Percentiles rank a stretch among this genome's conserved stretches.
Conservation (phyloP, 2,797 vertebrate genomes). For the Pteronotus mesoamericanus region DNA sequence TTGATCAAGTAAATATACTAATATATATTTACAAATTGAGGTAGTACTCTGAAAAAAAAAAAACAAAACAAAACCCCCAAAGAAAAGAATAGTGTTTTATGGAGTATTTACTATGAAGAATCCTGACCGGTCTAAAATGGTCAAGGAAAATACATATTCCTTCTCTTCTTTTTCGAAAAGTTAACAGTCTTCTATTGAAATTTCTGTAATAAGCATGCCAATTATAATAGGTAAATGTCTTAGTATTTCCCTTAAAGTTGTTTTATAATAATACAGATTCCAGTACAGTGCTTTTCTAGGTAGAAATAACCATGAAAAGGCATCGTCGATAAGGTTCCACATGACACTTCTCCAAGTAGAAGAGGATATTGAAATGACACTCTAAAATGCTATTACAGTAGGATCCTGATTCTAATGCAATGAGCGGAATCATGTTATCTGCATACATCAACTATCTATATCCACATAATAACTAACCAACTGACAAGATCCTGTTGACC, state of each 20-base stretch:
- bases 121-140: background rate
- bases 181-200: background rate
- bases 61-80: no score
- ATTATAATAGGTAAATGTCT: background rate
- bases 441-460: background rate
- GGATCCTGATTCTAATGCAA: background rate
- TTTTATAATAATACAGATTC: background rate
- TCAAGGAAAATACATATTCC: background rate
- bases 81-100: background rate
- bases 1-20: background rate
- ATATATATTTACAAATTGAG: background rate
- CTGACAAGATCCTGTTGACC: background rate
- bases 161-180: background rate
- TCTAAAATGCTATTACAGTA: background rate
- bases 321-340: background rate
- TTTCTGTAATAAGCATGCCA: background rate
- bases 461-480: background rate
- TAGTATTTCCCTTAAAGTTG: background rate
- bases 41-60: background rate
- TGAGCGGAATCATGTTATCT: background rate
- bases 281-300: background rate
- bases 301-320: background rate
- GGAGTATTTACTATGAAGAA: background rate
- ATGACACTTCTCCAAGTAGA: background rate
- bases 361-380: background rate